Base-by-base conservation (phyloP, 1,140 invertebrate genomes). In the Aphaenogaster floridana region DNA sequence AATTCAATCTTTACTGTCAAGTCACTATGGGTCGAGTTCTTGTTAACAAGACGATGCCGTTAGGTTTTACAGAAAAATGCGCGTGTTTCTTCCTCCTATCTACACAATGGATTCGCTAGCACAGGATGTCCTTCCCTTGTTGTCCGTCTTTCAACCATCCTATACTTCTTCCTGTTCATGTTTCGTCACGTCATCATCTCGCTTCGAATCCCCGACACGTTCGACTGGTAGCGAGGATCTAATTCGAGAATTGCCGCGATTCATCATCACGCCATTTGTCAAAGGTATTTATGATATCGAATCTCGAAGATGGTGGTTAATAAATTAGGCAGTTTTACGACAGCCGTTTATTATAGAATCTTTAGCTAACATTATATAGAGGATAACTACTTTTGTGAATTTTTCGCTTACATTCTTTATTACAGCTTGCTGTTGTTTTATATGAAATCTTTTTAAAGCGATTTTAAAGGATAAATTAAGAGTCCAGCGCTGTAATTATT, bases 141-240 rank as follows among this genome's bases (percentile, higher is more conserved):
- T 52, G 34, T 45, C 5, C 17, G n/a, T 45, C 28, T 57, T 59
- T 34, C 15, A 17, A 21, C 28, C 61, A n/a, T 21, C 11, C 21
- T n/a, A 61, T 15, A 63, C 52, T 5, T 57, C 63, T 86, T 76
- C 34, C 86, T 74, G 21, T 57, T 80, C 78, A 36, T 28, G 21
- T 83, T 83, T 74, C 13, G 85, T 69, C 78, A 57, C 71, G 89
- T 90, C 85, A 90, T 90, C 86, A 78, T 89, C 42, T 69, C 48
- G 39, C 50, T 87, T 78, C 63, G 66, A 83, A 87, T 86, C 69
- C 63, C 71, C 59, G 71, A 72, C 84, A 89, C 71, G 85, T 86
- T 50, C 63, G 48, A n/a, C 11, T 8, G 34, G 36, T 17, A 64
- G 34, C 57, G 61, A 42, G 50, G 66, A 79, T 69, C 61, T 88